These are phyloP conservation scores for Polyommatus icarus DNA, from an alignment of 2,888 invertebrate genomes.

Conservation along the genomic window DNA sequence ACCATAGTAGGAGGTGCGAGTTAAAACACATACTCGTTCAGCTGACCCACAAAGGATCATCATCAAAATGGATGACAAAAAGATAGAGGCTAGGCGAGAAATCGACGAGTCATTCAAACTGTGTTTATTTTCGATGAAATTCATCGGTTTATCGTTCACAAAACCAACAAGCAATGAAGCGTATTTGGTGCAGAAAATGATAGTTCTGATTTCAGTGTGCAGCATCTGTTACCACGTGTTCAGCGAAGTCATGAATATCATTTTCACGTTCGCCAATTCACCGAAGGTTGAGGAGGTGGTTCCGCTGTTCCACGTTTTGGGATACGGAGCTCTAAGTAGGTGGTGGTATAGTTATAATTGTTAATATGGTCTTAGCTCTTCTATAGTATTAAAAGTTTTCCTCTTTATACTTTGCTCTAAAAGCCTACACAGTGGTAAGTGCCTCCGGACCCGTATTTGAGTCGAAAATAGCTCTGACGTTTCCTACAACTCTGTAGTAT, in stretches of 20 bases:
- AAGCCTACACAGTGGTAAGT: no score
- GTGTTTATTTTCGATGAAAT: constrained; percentile 61
- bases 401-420: no score
- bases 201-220: constrained; percentile 57
- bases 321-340: constrained; percentile 69
- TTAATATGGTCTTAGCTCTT: neutral
- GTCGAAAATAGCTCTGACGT: no score
- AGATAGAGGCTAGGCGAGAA: constrained; percentile 59
- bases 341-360: neutral
- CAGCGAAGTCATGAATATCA: constrained; percentile 67
- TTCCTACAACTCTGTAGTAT: no score
- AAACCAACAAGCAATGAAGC: constrained; percentile 48
- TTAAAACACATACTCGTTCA: neutral
- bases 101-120: constrained; percentile 61
- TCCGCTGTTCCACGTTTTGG: constrained; percentile 72
- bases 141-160: constrained; percentile 63
- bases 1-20: neutral
- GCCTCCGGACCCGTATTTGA: no score
- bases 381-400: no score
- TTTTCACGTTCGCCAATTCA: constrained; percentile 64
- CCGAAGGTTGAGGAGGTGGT: constrained; percentile 72
- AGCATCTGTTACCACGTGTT: constrained; percentile 68
- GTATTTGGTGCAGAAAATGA: constrained; percentile 55
- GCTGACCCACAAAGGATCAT: neutral
- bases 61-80: constrained; percentile 52